These are phyloP conservation scores for Chirona hameri DNA, from an alignment of 2,888 invertebrate genomes.

Conservation along the genomic window DNA sequence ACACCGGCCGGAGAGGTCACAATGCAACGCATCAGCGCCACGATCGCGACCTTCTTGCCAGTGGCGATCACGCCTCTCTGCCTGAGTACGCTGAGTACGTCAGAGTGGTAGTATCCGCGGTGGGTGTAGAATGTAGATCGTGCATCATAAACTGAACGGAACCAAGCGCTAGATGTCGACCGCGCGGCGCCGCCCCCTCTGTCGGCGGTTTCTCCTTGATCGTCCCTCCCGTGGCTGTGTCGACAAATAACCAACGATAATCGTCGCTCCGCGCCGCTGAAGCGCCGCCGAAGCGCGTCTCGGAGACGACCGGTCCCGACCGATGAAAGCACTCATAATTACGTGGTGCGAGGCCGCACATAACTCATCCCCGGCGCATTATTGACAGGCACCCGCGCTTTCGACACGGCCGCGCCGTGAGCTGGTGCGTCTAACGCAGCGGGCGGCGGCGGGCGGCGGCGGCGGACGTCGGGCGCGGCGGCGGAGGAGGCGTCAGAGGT, in stretches of 20 bases:
- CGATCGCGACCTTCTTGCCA: neutral
- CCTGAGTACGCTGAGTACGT: neutral
- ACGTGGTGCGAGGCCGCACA: neutral
- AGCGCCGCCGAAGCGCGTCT: too few species aligned
- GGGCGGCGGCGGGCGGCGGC: neutral
- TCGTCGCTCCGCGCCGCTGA: neutral
- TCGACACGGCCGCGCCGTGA: neutral
- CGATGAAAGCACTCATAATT: neutral
- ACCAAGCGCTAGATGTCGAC: neutral
- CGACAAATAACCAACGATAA: neutral
- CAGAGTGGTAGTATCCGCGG: neutral
- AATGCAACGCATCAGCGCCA: neutral
- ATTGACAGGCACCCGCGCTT: neutral
- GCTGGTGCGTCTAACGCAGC: neutral
- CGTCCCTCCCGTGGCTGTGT: too few species aligned
- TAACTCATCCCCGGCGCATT: neutral
- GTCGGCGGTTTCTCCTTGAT: neutral
- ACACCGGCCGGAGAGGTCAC: neutral
- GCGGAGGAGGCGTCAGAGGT: neutral
- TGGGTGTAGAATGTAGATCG: too few species aligned
- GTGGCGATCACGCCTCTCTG: neutral
- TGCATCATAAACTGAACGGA: neutral
- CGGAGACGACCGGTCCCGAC: neutral
- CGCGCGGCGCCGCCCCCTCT: neutral
- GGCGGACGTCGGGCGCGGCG: neutral